Base-by-base conservation (phyloP, 2,797 vertebrate genomes). In the Enteromius argenteus region DNA sequence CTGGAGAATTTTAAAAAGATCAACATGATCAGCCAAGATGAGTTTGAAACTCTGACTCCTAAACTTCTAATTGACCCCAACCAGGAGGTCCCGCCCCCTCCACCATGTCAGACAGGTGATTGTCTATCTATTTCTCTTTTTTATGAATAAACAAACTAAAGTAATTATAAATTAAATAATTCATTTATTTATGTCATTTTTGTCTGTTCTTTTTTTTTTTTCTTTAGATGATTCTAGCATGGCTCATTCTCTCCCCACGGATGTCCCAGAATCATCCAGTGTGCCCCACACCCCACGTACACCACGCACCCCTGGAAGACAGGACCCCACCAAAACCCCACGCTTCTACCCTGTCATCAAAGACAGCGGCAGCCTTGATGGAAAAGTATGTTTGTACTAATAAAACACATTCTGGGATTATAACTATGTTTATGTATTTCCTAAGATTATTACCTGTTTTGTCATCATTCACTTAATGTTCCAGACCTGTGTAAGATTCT, bases 331-430 rank as follows among this genome's bases (percentile, higher is more conserved):
- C 88, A 98, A 96, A 95, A 96, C 96, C 0, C 96, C 96, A 0
- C 95, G 97, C 56, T 99, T 99, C 92, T 99, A 98, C 91, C 97
- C 97, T 17, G 97, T 99, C 51, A 96, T 98, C 87, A 99, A 99
- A 92, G 97, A 97, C 90, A 92, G 95, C 23, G 94, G 90, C 84
- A 87, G 91, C 79, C 87, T 97, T 37, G 96, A 98, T 53, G 86
- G 92, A 69, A 94, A 97, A 95, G 97, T 98, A 93, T 87, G 72
- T 2, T 69, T 30, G 23, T 37, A n/a, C 23, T 19, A 19, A 6
- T 3, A 11, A 32, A n/a, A 66, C 15, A 30, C 5, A 51, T 66
- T 73, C 37, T n/a, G 3, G 42, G 30, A 73, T 60, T 60, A 23
- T 14, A 60, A 60, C 58, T 27, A 27, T 13, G 5, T 13, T 13